Evolutionary conservation across 2,797 vertebrate species (phyloP), one percentile per base, ranked within the genome.

Genomic region (Australoheros facetus): DNA sequence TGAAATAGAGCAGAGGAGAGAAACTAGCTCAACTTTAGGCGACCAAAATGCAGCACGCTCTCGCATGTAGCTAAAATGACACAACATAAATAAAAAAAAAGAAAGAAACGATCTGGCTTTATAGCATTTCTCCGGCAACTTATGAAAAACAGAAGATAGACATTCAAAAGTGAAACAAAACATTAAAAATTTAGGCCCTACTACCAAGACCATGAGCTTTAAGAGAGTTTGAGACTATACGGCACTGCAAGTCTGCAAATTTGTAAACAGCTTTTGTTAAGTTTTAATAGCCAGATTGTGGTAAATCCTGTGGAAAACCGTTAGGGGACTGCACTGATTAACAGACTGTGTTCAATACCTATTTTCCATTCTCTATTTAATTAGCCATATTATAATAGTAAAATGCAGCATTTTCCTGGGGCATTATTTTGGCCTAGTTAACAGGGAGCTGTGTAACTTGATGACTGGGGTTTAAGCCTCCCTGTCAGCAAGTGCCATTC

Each of bases 391-490:
- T 74, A 71, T 48, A 42, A 79, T 1, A 2, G 16, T 51, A 10
- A 37, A 80, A 58, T 16, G 7, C 55, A 62, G 4, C 9, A 32
- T 32, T 82, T 23, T 58, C 1, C n/a, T 6, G 13, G 6, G 10
- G 45, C 16, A 58, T 1, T 30, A 54, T 75, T 12, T 26, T 53
- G 58, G 26, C 14, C 21, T 19, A 32, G 8, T 82, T 71, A 81
- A 71, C 23, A 58, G 74, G 55, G 56, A 55, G 23, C 64, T 5
- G 17, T 55, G 37, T 64, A 39, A 74, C 57, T 54, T 62, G 64
- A 81, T 73, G 83, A 77, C 72, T 82, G 58, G 51, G 30, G 45
- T 82, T 82, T 66, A 87, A 86, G 73, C 73, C 66, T 75, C 80
- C 28, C 12, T 83, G 75, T 71, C 73, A 77, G 57, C 39, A 34